Conservation (phyloP, 2,888 invertebrate species). For the Nemotelus pantherinus region DNA sequence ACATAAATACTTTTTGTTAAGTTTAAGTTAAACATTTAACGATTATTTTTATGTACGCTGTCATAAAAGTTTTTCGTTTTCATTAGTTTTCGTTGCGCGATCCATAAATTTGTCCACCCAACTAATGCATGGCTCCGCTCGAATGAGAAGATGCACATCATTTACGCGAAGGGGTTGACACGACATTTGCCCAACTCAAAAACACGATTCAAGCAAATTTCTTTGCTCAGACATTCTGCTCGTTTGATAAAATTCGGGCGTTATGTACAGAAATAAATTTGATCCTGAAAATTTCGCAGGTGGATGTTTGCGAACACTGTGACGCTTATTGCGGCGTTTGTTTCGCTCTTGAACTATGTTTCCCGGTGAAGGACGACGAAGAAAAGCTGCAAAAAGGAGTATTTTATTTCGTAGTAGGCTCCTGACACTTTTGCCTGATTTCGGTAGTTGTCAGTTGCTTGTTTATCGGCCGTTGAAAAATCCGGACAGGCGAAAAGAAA, state of each 20-base stretch:
- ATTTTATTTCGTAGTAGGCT: conserved; percentile 3
- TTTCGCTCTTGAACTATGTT: too few relatives aligned
- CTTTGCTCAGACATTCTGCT: conserved; percentile 23
- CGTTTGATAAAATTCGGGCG: conserved; percentile 1
- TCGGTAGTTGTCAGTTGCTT: background rate
- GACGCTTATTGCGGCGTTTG: background rate
- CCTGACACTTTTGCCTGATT: background rate
- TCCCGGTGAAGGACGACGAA: background rate
- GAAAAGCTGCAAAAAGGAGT: background rate
- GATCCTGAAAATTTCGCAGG: conserved; percentile 41
- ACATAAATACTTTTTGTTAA: too few relatives aligned
- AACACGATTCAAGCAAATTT: conserved; percentile 8
- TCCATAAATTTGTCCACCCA: background rate
- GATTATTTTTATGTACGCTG: too few relatives aligned
- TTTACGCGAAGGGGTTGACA: too few relatives aligned
- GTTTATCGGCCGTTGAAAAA: background rate
- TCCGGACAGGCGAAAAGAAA: too few relatives aligned
- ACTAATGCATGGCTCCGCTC: background rate
- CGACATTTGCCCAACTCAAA: background rate
- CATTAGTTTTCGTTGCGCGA: too few relatives aligned
- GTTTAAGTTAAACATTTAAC: too few relatives aligned
- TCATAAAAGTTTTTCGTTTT: too few relatives aligned
- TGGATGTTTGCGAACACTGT: conserved; percentile 39
- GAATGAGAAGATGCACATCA: background rate
- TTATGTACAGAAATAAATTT: conserved; percentile 46